Evolutionary conservation across 2,797 vertebrate species (phyloP).

Genomic region (Hypotaenidia okinawae): DNA sequence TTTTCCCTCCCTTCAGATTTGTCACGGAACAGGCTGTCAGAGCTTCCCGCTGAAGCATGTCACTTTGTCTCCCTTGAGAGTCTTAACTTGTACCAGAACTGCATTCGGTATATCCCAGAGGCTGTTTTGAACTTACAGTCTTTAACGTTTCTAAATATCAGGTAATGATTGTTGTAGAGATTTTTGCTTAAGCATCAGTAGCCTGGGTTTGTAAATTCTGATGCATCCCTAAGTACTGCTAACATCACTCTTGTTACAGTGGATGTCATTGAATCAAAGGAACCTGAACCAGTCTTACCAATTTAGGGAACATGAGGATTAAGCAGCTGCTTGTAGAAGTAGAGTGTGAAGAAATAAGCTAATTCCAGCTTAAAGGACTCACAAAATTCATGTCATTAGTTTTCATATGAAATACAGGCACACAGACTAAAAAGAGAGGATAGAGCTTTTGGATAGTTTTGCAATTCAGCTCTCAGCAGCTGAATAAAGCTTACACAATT

Average conservation of each 20-base stretch:
- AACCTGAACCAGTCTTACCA: neutral
- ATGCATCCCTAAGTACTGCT: neutral
- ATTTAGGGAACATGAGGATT: neutral
- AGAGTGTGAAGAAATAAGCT: neutral
- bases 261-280: neutral
- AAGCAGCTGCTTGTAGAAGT: neutral
- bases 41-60: constrained; percentile 91
- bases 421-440: neutral
- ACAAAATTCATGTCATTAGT: neutral
- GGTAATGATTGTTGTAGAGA: constrained; percentile 77
- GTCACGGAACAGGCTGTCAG: constrained; percentile 91
- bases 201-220: neutral
- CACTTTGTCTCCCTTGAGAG: constrained; percentile 93
- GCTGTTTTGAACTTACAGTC: constrained; percentile 90
- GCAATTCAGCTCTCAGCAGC: neutral
- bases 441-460: neutral
- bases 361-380: neutral
- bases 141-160: constrained; percentile 95
- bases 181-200: neutral
- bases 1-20: constrained; percentile 80
- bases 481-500: neutral
- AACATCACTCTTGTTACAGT: neutral
- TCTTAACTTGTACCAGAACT: constrained; percentile 97
- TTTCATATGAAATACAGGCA: neutral
- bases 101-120: constrained; percentile 92